Evolutionary conservation across 2,797 vertebrate species (phyloP).

Genomic region (Pipistrellus pygmaeus): DNA sequence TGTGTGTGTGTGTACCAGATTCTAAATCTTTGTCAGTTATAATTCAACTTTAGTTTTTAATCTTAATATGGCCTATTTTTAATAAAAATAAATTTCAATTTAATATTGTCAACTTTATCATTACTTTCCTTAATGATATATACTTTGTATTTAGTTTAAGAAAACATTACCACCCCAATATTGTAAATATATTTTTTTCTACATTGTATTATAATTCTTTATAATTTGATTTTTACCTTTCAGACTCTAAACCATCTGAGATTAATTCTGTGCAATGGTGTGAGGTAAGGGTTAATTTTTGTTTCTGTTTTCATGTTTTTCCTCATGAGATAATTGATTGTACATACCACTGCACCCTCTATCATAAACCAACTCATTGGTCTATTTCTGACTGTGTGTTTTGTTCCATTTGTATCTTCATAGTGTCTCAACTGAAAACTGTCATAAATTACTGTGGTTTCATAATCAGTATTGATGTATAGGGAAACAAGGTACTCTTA

Average conservation of each 20-base stretch:
- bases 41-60: background rate
- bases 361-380: background rate
- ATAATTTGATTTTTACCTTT: slow-evolving; percentile 17
- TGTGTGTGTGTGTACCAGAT: background rate
- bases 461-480: background rate
- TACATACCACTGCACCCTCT: background rate
- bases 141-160: slow-evolving; percentile 1
- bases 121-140: background rate
- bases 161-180: background rate
- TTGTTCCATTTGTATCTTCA: background rate
- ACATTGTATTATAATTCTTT: background rate
- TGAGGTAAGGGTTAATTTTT: slow-evolving; percentile 44
- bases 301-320: background rate
- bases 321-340: background rate
- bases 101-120: background rate
- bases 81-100: slow-evolving; percentile 44
- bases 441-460: background rate
- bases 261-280: background rate
- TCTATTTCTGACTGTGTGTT: background rate
- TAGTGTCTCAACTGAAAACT: background rate
- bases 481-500: background rate
- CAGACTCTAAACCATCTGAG: background rate
- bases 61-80: slow-evolving; percentile 6
- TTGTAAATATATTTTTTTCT: slow-evolving; percentile 42
- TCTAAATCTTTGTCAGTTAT: background rate